These are phyloP conservation scores for Cavia aperea DNA, from an alignment of 2,113 vertebrate species.

Conservation along the genomic window DNA sequence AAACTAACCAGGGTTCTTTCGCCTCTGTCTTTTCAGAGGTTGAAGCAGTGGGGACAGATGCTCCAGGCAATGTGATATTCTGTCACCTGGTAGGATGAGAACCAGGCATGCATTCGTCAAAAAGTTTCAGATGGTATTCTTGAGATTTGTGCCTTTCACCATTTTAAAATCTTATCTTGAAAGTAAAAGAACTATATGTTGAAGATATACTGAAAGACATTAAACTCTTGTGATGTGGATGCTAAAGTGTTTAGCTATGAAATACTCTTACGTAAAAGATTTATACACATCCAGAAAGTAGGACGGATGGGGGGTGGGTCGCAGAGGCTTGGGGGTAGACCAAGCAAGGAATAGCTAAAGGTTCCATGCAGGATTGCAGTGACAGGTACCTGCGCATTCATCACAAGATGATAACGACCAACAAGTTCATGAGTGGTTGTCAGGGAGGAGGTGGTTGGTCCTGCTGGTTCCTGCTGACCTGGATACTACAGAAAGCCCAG, in stretches of 20 bases:
- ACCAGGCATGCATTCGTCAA: background rate
- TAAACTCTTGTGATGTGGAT: background rate
- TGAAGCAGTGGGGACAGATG: background rate
- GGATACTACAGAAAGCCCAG: background rate
- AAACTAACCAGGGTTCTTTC: background rate
- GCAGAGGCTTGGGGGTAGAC: background rate
- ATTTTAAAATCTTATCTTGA: background rate
- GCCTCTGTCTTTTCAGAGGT: background rate
- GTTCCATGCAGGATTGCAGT: background rate
- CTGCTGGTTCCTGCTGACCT: background rate
- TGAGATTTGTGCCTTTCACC: background rate
- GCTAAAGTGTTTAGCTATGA: background rate
- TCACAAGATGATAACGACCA: background rate
- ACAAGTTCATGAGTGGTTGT: background rate
- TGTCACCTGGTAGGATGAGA: background rate
- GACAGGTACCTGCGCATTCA: background rate
- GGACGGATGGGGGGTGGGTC: background rate
- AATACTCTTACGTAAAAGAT: background rate
- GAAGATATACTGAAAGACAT: background rate
- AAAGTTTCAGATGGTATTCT: background rate
- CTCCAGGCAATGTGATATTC: background rate
- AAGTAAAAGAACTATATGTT: background rate
- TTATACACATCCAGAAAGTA: background rate
- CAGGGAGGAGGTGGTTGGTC: background rate
- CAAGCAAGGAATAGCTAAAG: background rate